Evolutionary conservation across 2,113 vertebrate species (phyloP).

Genomic region (Ctenodactylus gundi): DNA sequence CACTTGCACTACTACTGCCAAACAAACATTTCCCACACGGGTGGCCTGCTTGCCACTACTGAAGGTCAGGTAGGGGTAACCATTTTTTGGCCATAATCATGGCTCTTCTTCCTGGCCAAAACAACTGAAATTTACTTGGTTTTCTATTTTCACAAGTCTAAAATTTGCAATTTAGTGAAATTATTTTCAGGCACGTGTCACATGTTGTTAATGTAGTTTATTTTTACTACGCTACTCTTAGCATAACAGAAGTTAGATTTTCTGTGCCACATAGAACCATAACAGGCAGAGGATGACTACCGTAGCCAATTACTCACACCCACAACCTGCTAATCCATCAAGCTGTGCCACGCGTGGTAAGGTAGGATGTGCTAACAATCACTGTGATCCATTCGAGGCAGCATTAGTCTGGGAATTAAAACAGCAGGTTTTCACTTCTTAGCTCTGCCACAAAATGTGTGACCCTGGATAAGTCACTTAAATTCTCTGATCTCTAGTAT

Average conservation of each 20-base stretch:
- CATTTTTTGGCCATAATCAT: not conserved
- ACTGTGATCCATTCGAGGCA: not conserved
- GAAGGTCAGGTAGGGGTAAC: conserved; percentile 43
- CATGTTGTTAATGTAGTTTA: not conserved
- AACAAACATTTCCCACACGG: conserved; percentile 53
- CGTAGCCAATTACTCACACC: conserved; percentile 12
- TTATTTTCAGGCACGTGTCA: not conserved
- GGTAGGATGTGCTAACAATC: not conserved
- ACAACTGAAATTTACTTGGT: conserved; percentile 40
- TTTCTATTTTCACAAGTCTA: not conserved
- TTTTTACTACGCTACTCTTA: conserved; percentile 17
- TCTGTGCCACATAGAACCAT: not conserved
- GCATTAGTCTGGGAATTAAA: not conserved
- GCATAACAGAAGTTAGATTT: not conserved
- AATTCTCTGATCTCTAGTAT: not conserved
- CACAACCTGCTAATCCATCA: not conserved
- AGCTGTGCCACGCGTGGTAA: not conserved
- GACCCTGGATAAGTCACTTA: conserved; percentile 25
- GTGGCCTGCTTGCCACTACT: conserved; percentile 43
- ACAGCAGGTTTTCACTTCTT: not conserved
- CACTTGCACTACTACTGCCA: conserved; percentile 46
- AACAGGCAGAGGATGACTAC: conserved; percentile 1
- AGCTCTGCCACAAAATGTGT: not conserved
- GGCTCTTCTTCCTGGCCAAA: conserved; percentile 62
- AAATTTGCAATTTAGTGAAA: conserved; percentile 35